Evolutionary conservation across 2,113 vertebrate species (phyloP), one percentile per base, ranked within the genome.

Genomic region (Trogon melanurus): DNA sequence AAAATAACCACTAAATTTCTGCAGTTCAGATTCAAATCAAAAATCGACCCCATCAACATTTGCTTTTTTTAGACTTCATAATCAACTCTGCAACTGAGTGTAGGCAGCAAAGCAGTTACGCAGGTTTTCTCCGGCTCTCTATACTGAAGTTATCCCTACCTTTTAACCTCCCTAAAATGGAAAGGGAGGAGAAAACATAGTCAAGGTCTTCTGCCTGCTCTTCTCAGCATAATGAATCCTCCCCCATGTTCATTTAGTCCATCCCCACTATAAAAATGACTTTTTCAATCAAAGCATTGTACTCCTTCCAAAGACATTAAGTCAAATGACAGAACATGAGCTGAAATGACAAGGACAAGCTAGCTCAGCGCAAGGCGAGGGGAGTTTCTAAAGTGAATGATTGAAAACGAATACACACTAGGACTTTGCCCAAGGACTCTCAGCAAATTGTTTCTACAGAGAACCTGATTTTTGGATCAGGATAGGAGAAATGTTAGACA

Each of bases 231-330:
- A 95, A 96, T 95, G 83, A 81, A 90, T 96, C 94, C 96, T 97
- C 96, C 96, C 58, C 88, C 96, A 51, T 26, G 21, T 88, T 94
- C 94, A 93, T 96, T 96, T 96, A 93, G 69, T 73, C 92, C 79
- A 88, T 94, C 86, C 95, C 51, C 36, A 74, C 95, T 85, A 91
- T 94, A 94, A 97, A 97, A 96, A 96, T 94, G 29, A 88, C 82
- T 95, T 96, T 95, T 95, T 96, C 95, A 96, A 95, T 96, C 94
- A 96, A 95, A 93, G 93, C 58, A 65, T 84, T 96, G 90, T 91
- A 96, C 95, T 97, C 95, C 92, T 96, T 97, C 95, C 89, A 96
- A 95, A 96, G 93, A 87, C 93, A 96, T 97, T 96, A 97, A 92
- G 84, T 69, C 86, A 89, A 95, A 95, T 91, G 89, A 93, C 81